Conservation (phyloP, 2,113 vertebrate species). For the Gobio gobio region DNA sequence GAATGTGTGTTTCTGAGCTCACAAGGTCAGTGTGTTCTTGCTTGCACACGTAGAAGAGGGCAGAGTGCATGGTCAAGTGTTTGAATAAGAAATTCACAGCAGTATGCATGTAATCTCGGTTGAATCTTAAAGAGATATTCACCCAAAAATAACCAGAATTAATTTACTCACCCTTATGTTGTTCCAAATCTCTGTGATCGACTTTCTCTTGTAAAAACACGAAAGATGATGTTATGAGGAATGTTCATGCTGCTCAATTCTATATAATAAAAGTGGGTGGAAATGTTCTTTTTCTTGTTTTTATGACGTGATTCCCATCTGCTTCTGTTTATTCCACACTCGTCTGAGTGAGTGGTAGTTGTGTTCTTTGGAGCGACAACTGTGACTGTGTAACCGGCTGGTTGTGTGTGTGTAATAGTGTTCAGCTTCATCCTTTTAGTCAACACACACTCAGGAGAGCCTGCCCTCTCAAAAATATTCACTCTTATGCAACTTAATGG, state of each 20-base stretch:
- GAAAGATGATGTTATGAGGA: background rate
- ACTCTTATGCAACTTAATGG: constrained; percentile 28
- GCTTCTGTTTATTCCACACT: background rate
- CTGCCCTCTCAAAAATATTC: constrained; percentile 21
- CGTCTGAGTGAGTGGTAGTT: background rate
- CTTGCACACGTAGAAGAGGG: background rate
- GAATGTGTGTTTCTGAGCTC: background rate
- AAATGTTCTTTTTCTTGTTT: background rate
- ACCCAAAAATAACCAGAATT: background rate
- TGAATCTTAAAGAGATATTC: background rate
- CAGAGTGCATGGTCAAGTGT: background rate
- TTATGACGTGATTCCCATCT: background rate
- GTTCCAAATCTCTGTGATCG: background rate
- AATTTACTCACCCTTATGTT: background rate
- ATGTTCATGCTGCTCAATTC: background rate
- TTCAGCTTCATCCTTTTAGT: constrained; percentile 4
- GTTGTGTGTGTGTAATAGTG: background rate
- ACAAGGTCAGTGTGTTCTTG: constrained; percentile 35
- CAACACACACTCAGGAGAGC: background rate
- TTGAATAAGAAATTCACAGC: background rate
- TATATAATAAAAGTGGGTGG: background rate
- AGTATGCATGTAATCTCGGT: background rate
- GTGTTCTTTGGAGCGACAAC: background rate
- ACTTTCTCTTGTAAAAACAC: background rate
- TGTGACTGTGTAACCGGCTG: background rate